phyloP scores from a whole-genome alignment of 2,797 vertebrate species.

The Hybognathus amarus region DNA sequence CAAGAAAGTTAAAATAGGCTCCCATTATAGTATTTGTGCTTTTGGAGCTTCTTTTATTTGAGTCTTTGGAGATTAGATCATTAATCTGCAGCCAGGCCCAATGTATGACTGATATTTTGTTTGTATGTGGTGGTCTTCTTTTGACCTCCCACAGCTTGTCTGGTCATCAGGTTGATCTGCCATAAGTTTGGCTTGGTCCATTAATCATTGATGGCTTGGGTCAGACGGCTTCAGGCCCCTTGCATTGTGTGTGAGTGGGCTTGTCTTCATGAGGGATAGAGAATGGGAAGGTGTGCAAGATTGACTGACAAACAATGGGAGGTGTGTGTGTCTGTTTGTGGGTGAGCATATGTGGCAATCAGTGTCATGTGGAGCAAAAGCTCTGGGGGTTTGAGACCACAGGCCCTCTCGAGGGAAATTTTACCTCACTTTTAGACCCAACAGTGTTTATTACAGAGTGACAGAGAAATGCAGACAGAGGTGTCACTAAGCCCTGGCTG shows the following conservation, averaged over 20 bases:
- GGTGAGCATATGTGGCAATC: slow-evolving; percentile 39
- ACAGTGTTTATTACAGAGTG: slow-evolving; percentile 41
- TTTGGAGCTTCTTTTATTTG: not conserved
- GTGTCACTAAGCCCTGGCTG: slow-evolving; percentile 31
- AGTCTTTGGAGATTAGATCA: slow-evolving; percentile 34
- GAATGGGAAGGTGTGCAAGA: slow-evolving; percentile 25
- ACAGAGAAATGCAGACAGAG: slow-evolving; percentile 31
- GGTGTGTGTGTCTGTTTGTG: slow-evolving; percentile 27
- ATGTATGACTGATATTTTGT: slow-evolving; percentile 42
- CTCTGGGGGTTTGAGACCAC: slow-evolving; percentile 32
- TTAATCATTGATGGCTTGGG: slow-evolving; percentile 77
- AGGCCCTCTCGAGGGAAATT: slow-evolving; percentile 44
- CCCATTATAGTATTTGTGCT: slow-evolving; percentile 15
- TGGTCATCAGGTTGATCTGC: slow-evolving; percentile 66
- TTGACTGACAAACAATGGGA: slow-evolving; percentile 43
- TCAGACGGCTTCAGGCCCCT: slow-evolving; percentile 47
- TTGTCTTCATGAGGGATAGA: slow-evolving; percentile 27
- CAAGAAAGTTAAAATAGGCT: slow-evolving; percentile 41
- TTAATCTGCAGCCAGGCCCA: slow-evolving; percentile 33
- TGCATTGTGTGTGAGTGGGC: slow-evolving; percentile 53
- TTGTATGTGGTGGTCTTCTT: slow-evolving; percentile 27
- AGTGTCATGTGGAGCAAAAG: slow-evolving; percentile 38
- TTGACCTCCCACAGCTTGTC: slow-evolving; percentile 61
- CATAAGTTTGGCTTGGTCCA: slow-evolving; percentile 74
- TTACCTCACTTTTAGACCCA: slow-evolving; percentile 41